Percentiles rank a stretch among this genome's conserved stretches.
Evolutionary conservation across 2,797 vertebrate genomes (phyloP).

Genomic region (Gallinago nigripennis): DNA sequence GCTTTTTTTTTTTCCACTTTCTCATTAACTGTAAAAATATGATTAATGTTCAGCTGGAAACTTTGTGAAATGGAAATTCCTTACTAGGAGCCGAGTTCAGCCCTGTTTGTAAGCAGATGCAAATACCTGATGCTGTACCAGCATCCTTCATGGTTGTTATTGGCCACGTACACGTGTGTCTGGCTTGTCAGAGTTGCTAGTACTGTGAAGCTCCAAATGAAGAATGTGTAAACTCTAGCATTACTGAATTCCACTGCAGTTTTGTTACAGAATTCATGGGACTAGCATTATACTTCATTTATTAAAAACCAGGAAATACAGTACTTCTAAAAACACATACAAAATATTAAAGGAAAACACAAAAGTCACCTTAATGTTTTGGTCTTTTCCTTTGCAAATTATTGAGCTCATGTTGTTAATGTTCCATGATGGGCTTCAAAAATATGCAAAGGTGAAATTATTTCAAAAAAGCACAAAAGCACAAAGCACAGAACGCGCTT

Average conservation of each 20-base stretch:
- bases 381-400: not conserved
- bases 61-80: not conserved
- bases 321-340: not conserved
- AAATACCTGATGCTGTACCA: not conserved
- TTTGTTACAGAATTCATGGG: not conserved
- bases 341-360: not conserved
- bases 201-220: not conserved
- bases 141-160: not conserved
- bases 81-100: not conserved
- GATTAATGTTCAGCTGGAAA: not conserved
- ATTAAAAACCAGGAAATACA: not conserved
- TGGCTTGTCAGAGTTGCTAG: not conserved
- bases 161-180: rapidly evolving
- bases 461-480: too few relatives aligned
- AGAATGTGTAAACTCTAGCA: not conserved
- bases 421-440: not conserved
- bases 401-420: not conserved
- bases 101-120: not conserved
- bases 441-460: not conserved
- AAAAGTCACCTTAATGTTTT: not conserved
- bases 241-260: not conserved
- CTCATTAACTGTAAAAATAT: not conserved
- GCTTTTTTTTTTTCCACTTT: not conserved
- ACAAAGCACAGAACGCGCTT: not conserved
- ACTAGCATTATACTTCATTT: not conserved